Conservation (phyloP, 1,140 invertebrate genomes). For the Drosophila bipectinata region DNA sequence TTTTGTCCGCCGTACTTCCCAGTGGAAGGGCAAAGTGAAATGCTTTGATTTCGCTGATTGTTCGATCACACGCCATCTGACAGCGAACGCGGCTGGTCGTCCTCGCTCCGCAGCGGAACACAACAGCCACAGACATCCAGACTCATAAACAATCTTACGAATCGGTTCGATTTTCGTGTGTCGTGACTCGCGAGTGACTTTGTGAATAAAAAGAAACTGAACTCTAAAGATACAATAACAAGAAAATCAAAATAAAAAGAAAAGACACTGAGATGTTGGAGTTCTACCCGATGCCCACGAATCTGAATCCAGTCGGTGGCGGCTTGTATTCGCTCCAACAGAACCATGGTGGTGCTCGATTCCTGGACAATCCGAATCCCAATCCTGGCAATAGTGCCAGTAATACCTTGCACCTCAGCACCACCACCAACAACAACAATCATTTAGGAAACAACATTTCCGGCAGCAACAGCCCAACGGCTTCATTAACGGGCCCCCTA, state of each 20-base stretch:
- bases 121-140: conserved; percentile 4
- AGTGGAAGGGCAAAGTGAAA: conserved; percentile 69
- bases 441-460: conserved; percentile 53
- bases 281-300: conserved; percentile 83
- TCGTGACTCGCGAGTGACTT: conserved; percentile 4
- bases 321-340: conserved; percentile 78
- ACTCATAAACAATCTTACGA: not conserved
- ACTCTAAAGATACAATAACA: conserved; percentile 8
- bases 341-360: conserved; percentile 79
- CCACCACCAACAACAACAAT: conserved; percentile 36
- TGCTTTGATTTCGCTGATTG: conserved; percentile 81
- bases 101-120: conserved; percentile 46
- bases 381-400: conserved; percentile 33
- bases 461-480: conserved; percentile 63
- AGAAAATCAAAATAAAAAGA: not conserved
- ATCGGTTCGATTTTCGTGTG: conserved; percentile 14
- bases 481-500: conserved; percentile 68
- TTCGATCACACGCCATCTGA: conserved; percentile 82
- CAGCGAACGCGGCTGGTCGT: conserved; percentile 81
- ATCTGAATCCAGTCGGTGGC: conserved; percentile 80
- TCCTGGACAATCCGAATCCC: conserved; percentile 73
- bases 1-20: conserved; percentile 33
- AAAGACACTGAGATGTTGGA: conserved; percentile 67
- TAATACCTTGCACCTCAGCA: conserved; percentile 23
- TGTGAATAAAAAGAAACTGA: not conserved